A percentile compares a stretch with the other conserved stretches of the same genome.
These are phyloP conservation scores for Altica lythri DNA, from an alignment of 2,888 invertebrate species.

Conservation along the genomic window DNA sequence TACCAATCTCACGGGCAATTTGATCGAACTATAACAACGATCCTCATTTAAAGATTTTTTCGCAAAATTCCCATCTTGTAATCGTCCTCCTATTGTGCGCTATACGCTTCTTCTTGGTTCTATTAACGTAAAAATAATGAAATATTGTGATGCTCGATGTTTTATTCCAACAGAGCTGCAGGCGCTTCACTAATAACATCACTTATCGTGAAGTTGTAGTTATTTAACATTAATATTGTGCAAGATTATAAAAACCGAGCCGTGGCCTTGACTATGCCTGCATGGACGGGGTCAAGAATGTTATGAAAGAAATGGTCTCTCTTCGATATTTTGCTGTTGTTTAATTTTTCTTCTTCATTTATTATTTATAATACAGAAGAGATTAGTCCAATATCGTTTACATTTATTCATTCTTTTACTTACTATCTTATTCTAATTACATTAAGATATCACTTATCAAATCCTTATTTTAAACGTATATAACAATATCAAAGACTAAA, in stretches of 20 bases:
- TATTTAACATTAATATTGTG: conserved; percentile 40
- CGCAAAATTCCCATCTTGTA: conserved; percentile 21
- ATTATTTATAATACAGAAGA: neutral
- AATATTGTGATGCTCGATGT: conserved; percentile 43
- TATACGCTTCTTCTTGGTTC: conserved; percentile 29
- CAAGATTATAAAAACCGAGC: conserved; percentile 36
- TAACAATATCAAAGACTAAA: too few relatives aligned
- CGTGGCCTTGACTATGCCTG: conserved; percentile 37
- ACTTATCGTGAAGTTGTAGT: conserved; percentile 40
- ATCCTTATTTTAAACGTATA: too few relatives aligned
- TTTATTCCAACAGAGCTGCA: conserved; percentile 37
- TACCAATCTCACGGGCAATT: conserved; percentile 18
- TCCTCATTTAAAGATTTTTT: conserved; percentile 22
- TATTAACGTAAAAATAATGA: conserved; percentile 40
- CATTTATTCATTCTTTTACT: too few relatives aligned
- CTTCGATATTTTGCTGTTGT: too few relatives aligned
- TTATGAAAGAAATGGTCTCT: conserved; percentile 24
- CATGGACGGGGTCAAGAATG: conserved; percentile 36
- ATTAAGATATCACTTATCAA: too few relatives aligned
- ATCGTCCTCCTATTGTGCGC: conserved; percentile 27
- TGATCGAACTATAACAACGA: conserved; percentile 24
- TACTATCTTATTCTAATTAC: too few relatives aligned
- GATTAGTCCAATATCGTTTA: neutral
- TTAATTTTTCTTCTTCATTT: neutral
- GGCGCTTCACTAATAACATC: conserved; percentile 41